Base-by-base conservation (phyloP, 2,797 vertebrate species). In the Chrosomus eos region DNA sequence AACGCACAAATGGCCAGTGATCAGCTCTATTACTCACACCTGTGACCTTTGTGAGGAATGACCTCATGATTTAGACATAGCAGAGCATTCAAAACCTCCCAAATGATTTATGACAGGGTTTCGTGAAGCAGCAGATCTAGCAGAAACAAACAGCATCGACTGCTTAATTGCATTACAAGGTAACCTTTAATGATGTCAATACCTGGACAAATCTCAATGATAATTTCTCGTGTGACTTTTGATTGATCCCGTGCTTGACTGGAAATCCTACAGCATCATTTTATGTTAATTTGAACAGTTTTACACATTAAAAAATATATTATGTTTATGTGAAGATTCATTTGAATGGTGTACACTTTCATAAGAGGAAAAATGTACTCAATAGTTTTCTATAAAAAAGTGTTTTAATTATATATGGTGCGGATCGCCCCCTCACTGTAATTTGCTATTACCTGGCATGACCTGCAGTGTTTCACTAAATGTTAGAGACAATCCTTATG, bases 11-110 rank as follows among this genome's bases (percentile, higher is more conserved):
- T 68, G 45, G 36, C 31, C 10, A 77, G 36, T 31, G 38, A 77
- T 83, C 33, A 40, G 26, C 51, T 67, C 10, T 58, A 66, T 64
- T 51, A 73, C 21, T 51, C 81, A 73, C 9, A 64, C 70, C 70
- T 48, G 40, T 68, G 45, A 51, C 64, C 78, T 68, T 51, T 82
- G 14, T 13, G 26, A 43, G 68, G 68, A 60, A 71, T 60, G 33
- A 13, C 19, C 14, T 68, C 23, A 13, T 67, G 43, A 33, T 68
- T 51, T 68, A 80, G 21, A 64, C 60, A 48, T 66, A 26, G 28
- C 14, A 18, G 33, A 78, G 38, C 19, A 72, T 62, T 60, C 40
- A 62, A 60, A 55, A 23, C 36, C 55, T 45, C 51, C 55, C 26
- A 58, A 18, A 48, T 60, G 60, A 48, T 18, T 64, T 78, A 38